A percentile compares a stretch with the other conserved stretches of the same genome.
phyloP scores from a whole-genome alignment of 1,140 invertebrate genomes.

The Pseudomyrmex gracilis region DNA sequence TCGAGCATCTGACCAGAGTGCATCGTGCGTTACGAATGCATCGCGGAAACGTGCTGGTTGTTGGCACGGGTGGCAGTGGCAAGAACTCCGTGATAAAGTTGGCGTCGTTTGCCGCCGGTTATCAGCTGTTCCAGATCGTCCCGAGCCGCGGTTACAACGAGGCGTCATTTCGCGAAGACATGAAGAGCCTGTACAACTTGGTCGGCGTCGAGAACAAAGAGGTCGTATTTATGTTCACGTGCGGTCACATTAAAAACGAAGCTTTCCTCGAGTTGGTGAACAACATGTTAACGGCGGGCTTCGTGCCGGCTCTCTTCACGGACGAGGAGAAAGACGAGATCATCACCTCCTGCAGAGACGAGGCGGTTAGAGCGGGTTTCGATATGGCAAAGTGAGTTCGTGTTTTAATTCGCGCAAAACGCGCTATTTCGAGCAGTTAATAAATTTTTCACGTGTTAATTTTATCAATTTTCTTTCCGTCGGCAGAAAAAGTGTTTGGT shows the following conservation, averaged over 20 bases:
- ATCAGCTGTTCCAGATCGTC: conserved; percentile 93
- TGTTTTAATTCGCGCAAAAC: too few relatives aligned
- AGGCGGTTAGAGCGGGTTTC: conserved; percentile 89
- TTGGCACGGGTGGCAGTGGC: conserved; percentile 95
- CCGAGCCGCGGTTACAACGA: conserved; percentile 94
- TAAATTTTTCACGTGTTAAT: neutral
- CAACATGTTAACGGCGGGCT: conserved; percentile 94
- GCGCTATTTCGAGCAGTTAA: neutral
- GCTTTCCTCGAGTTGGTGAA: conserved; percentile 96
- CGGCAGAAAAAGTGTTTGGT: conserved; percentile 91
- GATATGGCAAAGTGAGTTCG: conserved; percentile 66
- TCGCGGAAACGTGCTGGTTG: conserved; percentile 92
- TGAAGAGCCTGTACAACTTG: conserved; percentile 91
- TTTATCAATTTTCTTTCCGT: conserved; percentile 48
- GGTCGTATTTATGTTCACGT: conserved; percentile 93
- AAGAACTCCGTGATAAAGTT: conserved; percentile 91
- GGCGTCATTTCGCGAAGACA: conserved; percentile 92
- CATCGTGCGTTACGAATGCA: conserved; percentile 94
- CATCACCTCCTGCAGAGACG: conserved; percentile 88
- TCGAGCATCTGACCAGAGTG: conserved; percentile 94
- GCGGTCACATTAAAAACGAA: conserved; percentile 91
- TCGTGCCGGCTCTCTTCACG: conserved; percentile 92
- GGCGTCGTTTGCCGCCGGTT: conserved; percentile 91
- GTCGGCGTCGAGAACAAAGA: conserved; percentile 92
- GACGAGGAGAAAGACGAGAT: conserved; percentile 95